Base-by-base conservation (phyloP, 2,797 vertebrate genomes). In the Furcifer pardalis region DNA sequence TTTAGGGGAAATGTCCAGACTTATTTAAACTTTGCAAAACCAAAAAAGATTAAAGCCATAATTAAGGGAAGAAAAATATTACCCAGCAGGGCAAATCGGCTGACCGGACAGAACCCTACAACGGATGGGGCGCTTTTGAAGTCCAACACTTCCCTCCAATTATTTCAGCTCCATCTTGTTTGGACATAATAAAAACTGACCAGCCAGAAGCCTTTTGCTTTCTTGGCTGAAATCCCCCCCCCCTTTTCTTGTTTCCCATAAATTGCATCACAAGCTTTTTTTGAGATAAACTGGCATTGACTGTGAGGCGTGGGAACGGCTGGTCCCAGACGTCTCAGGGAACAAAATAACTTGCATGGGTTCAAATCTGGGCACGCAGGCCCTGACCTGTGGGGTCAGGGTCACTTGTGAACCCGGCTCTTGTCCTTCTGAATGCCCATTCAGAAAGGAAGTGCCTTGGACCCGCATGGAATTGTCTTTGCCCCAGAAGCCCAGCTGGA, bases 81-180 rank as follows among this genome's bases (percentile, higher is more conserved):
- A 35, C 7, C 30, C 37, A 84, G 17, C 65, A 81, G 79, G 80
- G 60, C 87, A 83, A 87, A 88, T 93, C 87, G 90, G 93, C 91
- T 92, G 23, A 42, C 9, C 7, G 37, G 13, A 7, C 1, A 21
- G n/a, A 59, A 76, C 17, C 0, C 17, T 1, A 13, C n/a, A 56
- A 71, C 17, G 68, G 74, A 27, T 0, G 0, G 27, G 32, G 63
- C 13, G 69, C 27, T 17, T 49, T 27, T 1, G 37, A n/a, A 37
- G 37, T 60, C 65, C n/a, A n/a, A n/a, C n/a, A n/a, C n/a, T 86
- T 77, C 74, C 25, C 17, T 2, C 19, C 52, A 27, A 0, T 2
- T 30, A n/a, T 25, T 60, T 62, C 4, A 4, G 62, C 8, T 17
- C 40, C 32, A 42, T 46, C 42, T 27, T 52, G 71, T 1, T 17